Evolutionary conservation across 2,113 vertebrate species (phyloP).

Genomic region (Hippocampus comes): DNA sequence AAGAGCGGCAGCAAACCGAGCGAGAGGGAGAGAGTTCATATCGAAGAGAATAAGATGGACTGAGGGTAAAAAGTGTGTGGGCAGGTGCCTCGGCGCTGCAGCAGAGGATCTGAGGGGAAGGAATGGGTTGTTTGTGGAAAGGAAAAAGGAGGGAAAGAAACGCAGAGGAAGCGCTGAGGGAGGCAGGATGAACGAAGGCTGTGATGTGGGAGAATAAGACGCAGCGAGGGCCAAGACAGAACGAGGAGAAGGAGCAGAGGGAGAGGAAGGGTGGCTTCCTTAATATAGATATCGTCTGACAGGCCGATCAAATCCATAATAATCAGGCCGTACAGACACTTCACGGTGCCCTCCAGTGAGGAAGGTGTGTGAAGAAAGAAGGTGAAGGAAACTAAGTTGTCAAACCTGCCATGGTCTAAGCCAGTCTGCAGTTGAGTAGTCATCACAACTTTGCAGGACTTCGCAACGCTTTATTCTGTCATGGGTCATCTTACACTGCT

Average conservation of each 20-base stretch:
- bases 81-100: conserved; percentile 36
- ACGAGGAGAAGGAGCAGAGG: conserved; percentile 11
- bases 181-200: conserved; percentile 28
- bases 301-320: conserved; percentile 42
- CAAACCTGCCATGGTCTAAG: conserved; percentile 28
- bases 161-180: conserved; percentile 25
- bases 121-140: conserved; percentile 38
- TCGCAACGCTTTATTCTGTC: conserved; percentile 44
- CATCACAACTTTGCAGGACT: conserved; percentile 41
- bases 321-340: conserved; percentile 34
- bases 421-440: conserved; percentile 40
- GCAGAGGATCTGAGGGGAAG: conserved; percentile 37
- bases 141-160: conserved; percentile 17
- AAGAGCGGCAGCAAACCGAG: conserved; percentile 24
- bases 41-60: conserved; percentile 47
- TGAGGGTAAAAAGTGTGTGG: conserved; percentile 33
- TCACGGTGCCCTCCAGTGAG: conserved; percentile 32
- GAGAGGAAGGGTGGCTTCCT: conserved; percentile 15
- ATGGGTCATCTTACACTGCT: conserved; percentile 34
- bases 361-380: conserved; percentile 38
- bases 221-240: conserved; percentile 32
- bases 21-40: conserved; percentile 47
- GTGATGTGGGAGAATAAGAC: conserved; percentile 11
- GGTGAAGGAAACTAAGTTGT: conserved; percentile 39
- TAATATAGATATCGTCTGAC: conserved; percentile 47